These are phyloP conservation scores for Ispidina lecontei DNA, from an alignment of 2,797 vertebrate genomes.

Conservation along the genomic window DNA sequence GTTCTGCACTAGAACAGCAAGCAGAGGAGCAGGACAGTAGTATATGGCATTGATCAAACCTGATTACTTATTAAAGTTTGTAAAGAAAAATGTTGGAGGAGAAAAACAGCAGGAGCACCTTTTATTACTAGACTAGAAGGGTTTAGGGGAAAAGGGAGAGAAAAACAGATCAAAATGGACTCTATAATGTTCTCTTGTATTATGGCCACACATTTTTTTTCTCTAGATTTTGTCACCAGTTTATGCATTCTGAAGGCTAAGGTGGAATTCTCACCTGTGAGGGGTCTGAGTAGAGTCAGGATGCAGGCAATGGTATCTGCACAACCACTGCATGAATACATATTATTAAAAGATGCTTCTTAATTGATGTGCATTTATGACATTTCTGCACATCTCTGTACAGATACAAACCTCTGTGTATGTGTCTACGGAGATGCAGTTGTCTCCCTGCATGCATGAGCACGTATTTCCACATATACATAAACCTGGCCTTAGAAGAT, in stretches of 20 bases:
- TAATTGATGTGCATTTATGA: not conserved
- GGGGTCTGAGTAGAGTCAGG: not conserved
- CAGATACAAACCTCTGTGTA: not conserved
- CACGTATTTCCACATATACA: not conserved
- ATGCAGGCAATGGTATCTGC: not conserved
- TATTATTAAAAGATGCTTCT: not conserved
- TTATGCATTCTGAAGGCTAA: not conserved
- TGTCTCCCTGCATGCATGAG: not conserved
- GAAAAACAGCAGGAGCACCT: not conserved
- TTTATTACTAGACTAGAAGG: constrained; percentile 1
- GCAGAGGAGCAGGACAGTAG: not conserved
- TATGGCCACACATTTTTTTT: not conserved
- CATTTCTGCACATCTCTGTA: not conserved
- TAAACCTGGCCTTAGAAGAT: not conserved
- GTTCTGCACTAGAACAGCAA: not conserved
- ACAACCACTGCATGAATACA: not conserved
- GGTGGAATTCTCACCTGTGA: not conserved
- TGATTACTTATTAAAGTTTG: constrained; percentile 53
- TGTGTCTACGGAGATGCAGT: not conserved
- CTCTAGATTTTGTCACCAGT: not conserved
- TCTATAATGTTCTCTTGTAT: not conserved
- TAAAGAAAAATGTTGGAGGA: constrained; percentile 15
- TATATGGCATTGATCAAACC: constrained; percentile 38
- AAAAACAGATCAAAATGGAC: not conserved
- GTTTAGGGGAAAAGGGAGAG: not conserved